phyloP scores from a whole-genome alignment of 2,797 vertebrate genomes.

The Sebastes cheni region DNA sequence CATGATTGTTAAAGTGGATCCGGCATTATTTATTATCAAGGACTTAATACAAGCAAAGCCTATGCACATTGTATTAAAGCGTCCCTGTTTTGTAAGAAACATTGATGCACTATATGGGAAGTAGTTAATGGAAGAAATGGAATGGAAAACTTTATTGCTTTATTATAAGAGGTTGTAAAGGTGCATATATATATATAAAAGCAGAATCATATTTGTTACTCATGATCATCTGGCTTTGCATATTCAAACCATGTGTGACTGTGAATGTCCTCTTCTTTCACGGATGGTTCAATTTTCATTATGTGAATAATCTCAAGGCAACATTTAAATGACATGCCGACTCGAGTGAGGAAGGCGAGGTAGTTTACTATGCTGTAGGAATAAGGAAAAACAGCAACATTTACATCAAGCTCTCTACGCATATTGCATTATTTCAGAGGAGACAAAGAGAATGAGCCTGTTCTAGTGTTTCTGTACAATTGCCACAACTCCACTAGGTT shows the following conservation, averaged over 20 bases:
- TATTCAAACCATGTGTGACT: neutral
- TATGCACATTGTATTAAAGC: neutral
- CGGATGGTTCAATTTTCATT: neutral
- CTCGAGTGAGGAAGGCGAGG: neutral
- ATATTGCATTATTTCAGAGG: neutral
- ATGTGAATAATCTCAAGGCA: neutral
- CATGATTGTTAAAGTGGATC: neutral
- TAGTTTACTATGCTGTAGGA: neutral
- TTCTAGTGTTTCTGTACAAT: neutral
- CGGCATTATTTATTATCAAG: conserved; percentile 21
- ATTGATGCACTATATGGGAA: neutral
- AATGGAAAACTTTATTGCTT: neutral
- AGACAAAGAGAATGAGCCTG: neutral
- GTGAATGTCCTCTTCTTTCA: neutral
- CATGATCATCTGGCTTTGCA: neutral
- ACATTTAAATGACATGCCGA: neutral
- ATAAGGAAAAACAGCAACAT: neutral
- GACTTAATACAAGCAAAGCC: neutral
- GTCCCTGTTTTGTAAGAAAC: neutral
- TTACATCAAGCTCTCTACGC: neutral
- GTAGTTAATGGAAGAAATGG: neutral
- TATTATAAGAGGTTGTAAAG: neutral
- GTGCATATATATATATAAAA: neutral
- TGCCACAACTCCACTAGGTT: neutral
- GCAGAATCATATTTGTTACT: neutral